These are phyloP conservation scores for Chaetodon trifascialis DNA, from an alignment of 2,113 vertebrate species.

Conservation along the genomic window DNA sequence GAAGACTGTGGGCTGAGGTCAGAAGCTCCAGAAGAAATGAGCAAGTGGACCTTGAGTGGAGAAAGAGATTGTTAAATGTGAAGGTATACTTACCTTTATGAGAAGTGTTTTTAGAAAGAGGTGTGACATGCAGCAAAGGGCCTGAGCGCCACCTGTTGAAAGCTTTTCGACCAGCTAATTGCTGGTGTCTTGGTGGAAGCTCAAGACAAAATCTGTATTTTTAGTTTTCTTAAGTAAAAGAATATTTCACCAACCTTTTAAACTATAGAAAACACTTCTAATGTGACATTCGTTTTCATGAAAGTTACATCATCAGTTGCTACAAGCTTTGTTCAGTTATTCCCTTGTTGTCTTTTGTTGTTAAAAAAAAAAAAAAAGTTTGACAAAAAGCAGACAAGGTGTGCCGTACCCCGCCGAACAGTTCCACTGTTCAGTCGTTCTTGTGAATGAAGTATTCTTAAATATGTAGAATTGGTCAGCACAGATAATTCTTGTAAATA, in stretches of 20 bases:
- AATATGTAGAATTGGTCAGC: constrained; percentile 29
- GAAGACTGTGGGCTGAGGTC: rapidly evolving
- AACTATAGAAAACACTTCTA: not conserved
- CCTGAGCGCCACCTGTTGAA: too few species aligned
- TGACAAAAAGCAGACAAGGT: not conserved
- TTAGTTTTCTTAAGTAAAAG: not conserved
- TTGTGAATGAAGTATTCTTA: constrained; percentile 47
- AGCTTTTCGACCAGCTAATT: too few species aligned
- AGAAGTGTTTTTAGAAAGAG: not conserved
- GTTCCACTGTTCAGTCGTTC: constrained; percentile 21
- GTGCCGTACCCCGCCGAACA: constrained; percentile 2
- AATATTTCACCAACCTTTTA: not conserved
- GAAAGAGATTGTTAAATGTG: not conserved
- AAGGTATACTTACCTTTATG: not conserved
- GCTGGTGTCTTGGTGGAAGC: not conserved
- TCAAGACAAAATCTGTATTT: not conserved
- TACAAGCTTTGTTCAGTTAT: not conserved
- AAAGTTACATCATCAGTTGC: constrained; percentile 28
- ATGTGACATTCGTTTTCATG: not conserved
- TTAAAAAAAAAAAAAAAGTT: not conserved
- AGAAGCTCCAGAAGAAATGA: not conserved
- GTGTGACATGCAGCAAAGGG: too few species aligned
- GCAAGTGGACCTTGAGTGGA: not conserved
- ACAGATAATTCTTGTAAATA: constrained; percentile 62
- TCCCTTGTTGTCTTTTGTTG: not conserved